A percentile compares a stretch with the other conserved stretches of the same genome.
phyloP scores from a whole-genome alignment of 2,797 vertebrate genomes.

The Smutsia gigantea region DNA sequence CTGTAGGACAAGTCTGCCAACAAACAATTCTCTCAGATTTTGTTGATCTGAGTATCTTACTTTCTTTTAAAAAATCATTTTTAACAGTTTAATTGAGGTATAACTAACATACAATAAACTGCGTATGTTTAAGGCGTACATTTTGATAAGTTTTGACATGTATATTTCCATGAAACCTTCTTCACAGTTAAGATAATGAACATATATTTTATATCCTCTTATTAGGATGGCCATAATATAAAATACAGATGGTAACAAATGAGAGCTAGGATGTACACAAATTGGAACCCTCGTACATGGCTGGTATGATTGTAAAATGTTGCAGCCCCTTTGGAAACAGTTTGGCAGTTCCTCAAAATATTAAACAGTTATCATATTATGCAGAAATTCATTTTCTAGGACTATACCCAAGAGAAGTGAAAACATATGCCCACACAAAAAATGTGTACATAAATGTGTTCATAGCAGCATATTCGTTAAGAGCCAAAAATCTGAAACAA shows the following conservation, averaged over 20 bases:
- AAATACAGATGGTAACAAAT: not conserved
- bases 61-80: not conserved
- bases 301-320: not conserved
- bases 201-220: not conserved
- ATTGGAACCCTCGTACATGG: not conserved
- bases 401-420: not conserved
- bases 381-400: not conserved
- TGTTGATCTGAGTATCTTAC: not conserved
- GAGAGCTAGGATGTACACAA: not conserved
- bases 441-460: not conserved
- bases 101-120: not conserved
- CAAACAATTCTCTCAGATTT: not conserved
- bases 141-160: not conserved
- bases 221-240: not conserved
- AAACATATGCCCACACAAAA: not conserved
- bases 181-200: not conserved
- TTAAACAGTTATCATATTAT: not conserved
- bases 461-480: not conserved
- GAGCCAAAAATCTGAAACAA: not conserved
- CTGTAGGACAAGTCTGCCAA: not conserved
- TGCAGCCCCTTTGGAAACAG: not conserved
- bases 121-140: not conserved
- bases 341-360: not conserved
- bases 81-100: not conserved
- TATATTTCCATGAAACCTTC: not conserved